Conservation (phyloP, 30 jellyfish, hydroid and myxozoan genomes). For the Clytia hemisphaerica region DNA sequence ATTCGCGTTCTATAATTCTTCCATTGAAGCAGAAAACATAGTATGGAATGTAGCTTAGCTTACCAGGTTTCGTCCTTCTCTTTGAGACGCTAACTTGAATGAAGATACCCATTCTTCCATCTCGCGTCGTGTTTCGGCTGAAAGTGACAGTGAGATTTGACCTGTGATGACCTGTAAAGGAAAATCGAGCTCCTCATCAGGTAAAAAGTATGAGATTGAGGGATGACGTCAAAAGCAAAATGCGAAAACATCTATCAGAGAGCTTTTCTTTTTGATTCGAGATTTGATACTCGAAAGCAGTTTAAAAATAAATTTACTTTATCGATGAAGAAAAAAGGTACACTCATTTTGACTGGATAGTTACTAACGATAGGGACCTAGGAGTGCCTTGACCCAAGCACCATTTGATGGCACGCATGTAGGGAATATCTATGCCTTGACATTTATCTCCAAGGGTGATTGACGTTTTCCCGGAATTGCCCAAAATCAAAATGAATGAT, state of each 20-base stretch:
- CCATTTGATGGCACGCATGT: too few species aligned
- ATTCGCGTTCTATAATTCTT: too few species aligned
- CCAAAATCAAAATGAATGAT: not conserved
- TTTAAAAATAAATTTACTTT: not conserved
- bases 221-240: too few species aligned
- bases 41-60: conserved; percentile 9
- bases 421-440: too few species aligned
- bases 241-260: too few species aligned
- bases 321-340: not conserved
- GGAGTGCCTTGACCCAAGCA: too few species aligned
- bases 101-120: conserved; percentile 93
- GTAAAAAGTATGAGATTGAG: not conserved
- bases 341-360: not conserved
- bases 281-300: not conserved
- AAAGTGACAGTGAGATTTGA: conserved; percentile 50
- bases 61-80: conserved; percentile 53
- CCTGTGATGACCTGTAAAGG: conserved; percentile 60
- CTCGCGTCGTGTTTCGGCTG: conserved; percentile 72
- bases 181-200: not conserved
- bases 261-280: not conserved
- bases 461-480: too few species aligned
- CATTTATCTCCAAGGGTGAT: too few species aligned
- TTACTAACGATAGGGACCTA: too few species aligned
- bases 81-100: conserved; percentile 63
- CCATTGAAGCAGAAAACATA: too few species aligned